Conservation (phyloP, 2,113 vertebrate species). For the Numida meleagris region DNA sequence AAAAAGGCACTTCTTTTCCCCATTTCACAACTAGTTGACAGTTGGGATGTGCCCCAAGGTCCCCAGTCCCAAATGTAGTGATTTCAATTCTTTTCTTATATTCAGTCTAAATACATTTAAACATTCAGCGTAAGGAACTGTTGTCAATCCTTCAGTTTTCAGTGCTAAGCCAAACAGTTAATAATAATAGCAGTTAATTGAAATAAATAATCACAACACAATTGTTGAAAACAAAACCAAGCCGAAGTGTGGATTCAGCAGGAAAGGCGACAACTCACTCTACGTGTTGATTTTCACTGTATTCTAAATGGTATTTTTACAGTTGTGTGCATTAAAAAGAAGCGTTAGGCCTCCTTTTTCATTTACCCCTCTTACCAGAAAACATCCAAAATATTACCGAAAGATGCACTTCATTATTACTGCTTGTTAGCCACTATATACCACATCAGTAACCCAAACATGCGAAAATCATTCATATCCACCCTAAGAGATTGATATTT, state of each 20-base stretch:
- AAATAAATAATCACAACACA: not conserved
- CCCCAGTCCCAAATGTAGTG: not conserved
- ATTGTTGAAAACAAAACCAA: not conserved
- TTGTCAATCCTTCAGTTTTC: not conserved
- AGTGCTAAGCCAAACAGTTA: not conserved
- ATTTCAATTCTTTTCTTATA: not conserved
- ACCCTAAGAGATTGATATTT: not conserved
- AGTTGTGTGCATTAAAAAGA: not conserved
- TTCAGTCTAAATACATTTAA: not conserved
- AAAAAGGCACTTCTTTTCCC: not conserved
- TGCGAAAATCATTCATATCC: not conserved
- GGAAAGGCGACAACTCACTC: not conserved
- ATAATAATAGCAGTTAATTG: not conserved
- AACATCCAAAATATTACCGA: not conserved
- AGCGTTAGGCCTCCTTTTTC: not conserved
- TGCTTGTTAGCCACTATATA: not conserved
- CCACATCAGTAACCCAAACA: not conserved
- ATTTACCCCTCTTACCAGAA: not conserved
- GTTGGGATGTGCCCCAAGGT: not conserved
- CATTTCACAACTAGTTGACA: not conserved
- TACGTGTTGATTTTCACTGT: not conserved
- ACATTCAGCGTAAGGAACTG: not conserved
- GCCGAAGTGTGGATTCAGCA: not conserved
- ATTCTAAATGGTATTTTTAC: not conserved
- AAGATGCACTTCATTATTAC: not conserved